Percentiles rank a stretch among this genome's conserved stretches.
These are phyloP conservation scores for Griposia aprilina DNA, from an alignment of 2,888 invertebrate species.

Conservation along the genomic window DNA sequence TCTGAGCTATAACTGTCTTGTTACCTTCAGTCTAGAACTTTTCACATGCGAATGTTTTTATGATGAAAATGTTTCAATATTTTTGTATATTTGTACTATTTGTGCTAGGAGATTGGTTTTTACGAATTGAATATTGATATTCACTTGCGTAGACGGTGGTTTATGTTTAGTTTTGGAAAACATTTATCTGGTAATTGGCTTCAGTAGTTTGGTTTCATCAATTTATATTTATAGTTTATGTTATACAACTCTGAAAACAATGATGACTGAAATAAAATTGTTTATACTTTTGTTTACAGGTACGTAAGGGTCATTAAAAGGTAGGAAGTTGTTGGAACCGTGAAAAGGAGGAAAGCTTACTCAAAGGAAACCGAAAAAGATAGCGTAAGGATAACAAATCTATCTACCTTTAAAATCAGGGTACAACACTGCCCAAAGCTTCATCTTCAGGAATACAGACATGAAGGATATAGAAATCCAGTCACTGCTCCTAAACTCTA, in stretches of 20 bases:
- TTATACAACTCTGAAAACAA: no score
- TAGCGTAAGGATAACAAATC: neutral
- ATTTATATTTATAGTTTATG: neutral
- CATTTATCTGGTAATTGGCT: neutral
- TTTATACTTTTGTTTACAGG: slow-evolving; percentile 27
- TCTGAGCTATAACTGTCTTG: slow-evolving; percentile 46
- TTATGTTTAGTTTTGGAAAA: neutral
- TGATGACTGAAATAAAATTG: neutral
- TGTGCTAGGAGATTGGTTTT: slow-evolving; percentile 37
- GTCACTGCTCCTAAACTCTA: neutral
- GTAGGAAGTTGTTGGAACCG: neutral
- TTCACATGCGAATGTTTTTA: slow-evolving; percentile 46
- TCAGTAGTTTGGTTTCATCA: neutral
- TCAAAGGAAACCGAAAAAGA: neutral
- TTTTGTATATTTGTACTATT: slow-evolving; percentile 20
- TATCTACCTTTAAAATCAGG: neutral
- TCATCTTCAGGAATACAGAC: neutral
- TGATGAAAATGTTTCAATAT: slow-evolving; percentile 28
- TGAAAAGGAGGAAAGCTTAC: neutral
- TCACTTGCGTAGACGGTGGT: neutral
- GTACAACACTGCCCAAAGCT: neutral
- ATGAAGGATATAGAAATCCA: neutral
- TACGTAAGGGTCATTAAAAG: slow-evolving; percentile 5
- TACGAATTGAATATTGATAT: slow-evolving; percentile 30
- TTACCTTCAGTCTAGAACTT: slow-evolving; percentile 43